A percentile compares a stretch with the other conserved stretches of the same genome.
Evolutionary conservation across 2,797 vertebrate genomes (phyloP).

Genomic region (Enteromius paludinosus): DNA sequence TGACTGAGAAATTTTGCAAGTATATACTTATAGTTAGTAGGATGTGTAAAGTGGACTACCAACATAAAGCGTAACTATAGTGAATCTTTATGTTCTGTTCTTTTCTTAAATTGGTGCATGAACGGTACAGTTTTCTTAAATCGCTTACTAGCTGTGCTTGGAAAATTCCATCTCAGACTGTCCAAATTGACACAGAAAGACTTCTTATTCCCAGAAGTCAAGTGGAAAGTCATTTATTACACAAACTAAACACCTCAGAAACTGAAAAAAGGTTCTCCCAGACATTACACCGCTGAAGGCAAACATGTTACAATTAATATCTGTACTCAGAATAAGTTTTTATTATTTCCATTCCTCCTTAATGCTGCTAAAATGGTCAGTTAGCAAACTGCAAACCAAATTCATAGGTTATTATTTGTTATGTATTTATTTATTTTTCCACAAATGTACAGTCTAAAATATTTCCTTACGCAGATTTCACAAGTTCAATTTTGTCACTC

Average conservation of each 20-base stretch:
- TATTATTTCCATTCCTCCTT: background rate
- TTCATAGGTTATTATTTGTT: background rate
- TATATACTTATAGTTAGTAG: too few species aligned
- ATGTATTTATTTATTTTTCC: background rate
- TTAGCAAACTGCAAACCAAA: background rate
- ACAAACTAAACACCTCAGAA: constrained; percentile 10
- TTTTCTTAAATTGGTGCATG: background rate
- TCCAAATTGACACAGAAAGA: background rate
- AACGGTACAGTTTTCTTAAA: background rate
- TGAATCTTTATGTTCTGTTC: background rate
- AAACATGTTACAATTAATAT: background rate
- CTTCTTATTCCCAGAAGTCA: constrained; percentile 18
- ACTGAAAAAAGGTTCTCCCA: background rate
- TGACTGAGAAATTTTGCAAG: too few species aligned
- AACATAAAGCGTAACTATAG: too few species aligned
- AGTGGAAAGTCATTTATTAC: constrained; percentile 15
- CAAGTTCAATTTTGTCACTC: background rate
- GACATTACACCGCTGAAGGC: background rate
- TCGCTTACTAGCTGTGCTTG: background rate
- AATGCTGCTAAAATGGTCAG: background rate
- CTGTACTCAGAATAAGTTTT: background rate
- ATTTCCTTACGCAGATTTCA: background rate
- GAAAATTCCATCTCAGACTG: constrained; percentile 18
- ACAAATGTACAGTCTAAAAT: background rate
- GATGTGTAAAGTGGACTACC: too few species aligned